Percentiles rank a stretch among this genome's conserved stretches.
Evolutionary conservation across 2,797 vertebrate species (phyloP).

Genomic region (Taenioides sp.): DNA sequence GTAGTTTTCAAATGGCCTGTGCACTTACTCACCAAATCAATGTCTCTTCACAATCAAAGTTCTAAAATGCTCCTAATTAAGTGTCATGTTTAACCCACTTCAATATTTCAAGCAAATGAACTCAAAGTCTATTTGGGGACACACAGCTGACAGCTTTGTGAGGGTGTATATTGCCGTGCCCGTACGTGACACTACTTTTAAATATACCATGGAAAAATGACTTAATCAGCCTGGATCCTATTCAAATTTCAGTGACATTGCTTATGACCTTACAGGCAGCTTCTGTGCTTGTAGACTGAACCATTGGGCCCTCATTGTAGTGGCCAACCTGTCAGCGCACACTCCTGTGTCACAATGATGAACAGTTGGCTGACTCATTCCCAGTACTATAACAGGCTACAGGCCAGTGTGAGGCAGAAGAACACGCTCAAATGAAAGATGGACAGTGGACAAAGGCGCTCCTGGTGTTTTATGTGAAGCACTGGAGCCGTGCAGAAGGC

Average conservation of each 20-base stretch:
- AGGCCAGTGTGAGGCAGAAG: conserved; percentile 10
- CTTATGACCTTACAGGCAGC: conserved; percentile 13
- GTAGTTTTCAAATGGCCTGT: conserved; percentile 18
- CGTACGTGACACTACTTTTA: conserved; percentile 12
- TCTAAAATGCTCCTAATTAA: conserved; percentile 48
- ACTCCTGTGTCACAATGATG: conserved; percentile 45
- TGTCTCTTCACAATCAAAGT: conserved; percentile 28
- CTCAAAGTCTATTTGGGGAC: conserved; percentile 42
- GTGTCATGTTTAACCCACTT: conserved; percentile 51
- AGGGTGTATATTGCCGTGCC: neutral
- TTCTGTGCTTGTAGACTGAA: conserved; percentile 30
- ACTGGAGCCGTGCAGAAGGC: conserved; percentile 8
- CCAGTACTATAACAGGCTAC: conserved; percentile 22
- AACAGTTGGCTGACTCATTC: conserved; percentile 54
- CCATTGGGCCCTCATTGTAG: conserved; percentile 24
- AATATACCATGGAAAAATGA: conserved; percentile 16
- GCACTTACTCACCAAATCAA: conserved; percentile 39
- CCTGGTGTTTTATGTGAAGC: conserved; percentile 15
- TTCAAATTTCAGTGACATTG: conserved; percentile 22
- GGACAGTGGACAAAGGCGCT: neutral
- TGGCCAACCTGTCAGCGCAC: conserved; percentile 37
- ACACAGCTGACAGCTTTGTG: conserved; percentile 20
- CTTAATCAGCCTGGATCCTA: conserved; percentile 32
- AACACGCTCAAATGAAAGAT: conserved; percentile 16
- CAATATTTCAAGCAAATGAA: conserved; percentile 42